Conservation (phyloP, 2,113 vertebrate genomes). For the Upupa epops region DNA sequence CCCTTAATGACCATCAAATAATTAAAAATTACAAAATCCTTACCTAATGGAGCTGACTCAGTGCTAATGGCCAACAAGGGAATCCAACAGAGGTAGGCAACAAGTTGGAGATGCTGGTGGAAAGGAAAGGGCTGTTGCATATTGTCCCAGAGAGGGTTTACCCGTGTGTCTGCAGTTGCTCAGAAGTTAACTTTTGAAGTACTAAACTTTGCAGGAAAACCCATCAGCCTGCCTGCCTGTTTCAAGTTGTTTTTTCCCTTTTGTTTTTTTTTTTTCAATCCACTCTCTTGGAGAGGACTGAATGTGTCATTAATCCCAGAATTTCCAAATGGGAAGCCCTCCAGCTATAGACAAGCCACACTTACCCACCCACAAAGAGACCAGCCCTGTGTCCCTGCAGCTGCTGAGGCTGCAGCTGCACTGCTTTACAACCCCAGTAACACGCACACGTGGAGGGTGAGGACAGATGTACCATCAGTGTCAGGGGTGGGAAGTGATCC, state of each 20-base stretch:
- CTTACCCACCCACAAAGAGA: neutral
- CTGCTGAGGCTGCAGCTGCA: slow-evolving; percentile 31
- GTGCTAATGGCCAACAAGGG: neutral
- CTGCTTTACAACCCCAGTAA: neutral
- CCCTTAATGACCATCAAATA: neutral
- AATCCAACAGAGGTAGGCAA: slow-evolving; percentile 38
- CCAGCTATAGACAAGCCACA: neutral
- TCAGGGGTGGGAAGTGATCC: neutral
- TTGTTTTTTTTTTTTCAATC: neutral
- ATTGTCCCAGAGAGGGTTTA: neutral
- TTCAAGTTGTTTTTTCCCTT: neutral
- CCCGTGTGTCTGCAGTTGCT: slow-evolving; percentile 12
- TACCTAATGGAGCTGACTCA: slow-evolving; percentile 30
- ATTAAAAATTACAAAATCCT: slow-evolving; percentile 49
- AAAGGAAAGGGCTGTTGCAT: slow-evolving; percentile 23
- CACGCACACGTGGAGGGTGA: accelerated
- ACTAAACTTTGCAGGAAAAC: slow-evolving; percentile 36
- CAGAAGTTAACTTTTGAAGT: slow-evolving; percentile 36
- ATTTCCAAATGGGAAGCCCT: slow-evolving; percentile 3
- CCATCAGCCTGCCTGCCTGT: neutral
- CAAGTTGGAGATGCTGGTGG: slow-evolving; percentile 39
- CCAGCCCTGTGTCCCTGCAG: neutral
- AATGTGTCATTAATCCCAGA: neutral
- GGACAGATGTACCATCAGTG: neutral
- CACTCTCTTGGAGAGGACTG: neutral